Base-by-base conservation (phyloP, 2,888 invertebrate species). In the Smittia aterrima region DNA sequence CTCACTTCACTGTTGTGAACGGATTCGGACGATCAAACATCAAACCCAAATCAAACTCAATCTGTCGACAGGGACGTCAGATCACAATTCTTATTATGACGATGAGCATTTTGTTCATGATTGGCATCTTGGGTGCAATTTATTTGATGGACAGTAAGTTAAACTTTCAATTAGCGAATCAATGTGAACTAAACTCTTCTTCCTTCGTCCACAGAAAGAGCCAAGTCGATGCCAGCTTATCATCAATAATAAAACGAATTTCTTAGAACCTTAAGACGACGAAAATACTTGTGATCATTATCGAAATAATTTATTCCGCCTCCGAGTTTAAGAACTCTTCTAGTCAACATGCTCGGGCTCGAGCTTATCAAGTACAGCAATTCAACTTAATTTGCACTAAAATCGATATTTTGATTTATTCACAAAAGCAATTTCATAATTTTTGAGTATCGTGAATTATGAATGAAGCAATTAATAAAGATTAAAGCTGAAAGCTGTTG, bases 1-100 rank as follows among this genome's bases (percentile, higher is more conserved):
- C 91, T 79, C 93, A 93, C 82, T 93, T 93, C 81, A 93, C 93
- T 9, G 91, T 93, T 73, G 90, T 93, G 75, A 93, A 93, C 80
- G 91, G 91, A 74, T 87, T 89, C 78, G 87, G 88, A 74, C 87
- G 89, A 79, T 86, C 87, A 76, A 81, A 82, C 71, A 84, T 86
- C 76, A 85, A 85, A 76, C 88, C 89, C 79, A 86, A 86, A 79
- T 86, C 86, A 77, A 71, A 54, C n/a, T 53, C 54, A 1, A n/a
- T 71, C n/a, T 71, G 71, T 11, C 53, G 58, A 16, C 53, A 58
- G 13, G 38, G 54, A 16, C 25, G 58, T 27, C 54, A 71, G 27
- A 71, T 71, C n/a, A 54, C 71, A n/a, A 54, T 54, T 54, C 32
- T 71, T 1, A 71, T 71, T 32, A 32, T 58, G 54, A 71, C 71